Conservation (phyloP, 2,113 vertebrate species). For the Scopus umbretta region DNA sequence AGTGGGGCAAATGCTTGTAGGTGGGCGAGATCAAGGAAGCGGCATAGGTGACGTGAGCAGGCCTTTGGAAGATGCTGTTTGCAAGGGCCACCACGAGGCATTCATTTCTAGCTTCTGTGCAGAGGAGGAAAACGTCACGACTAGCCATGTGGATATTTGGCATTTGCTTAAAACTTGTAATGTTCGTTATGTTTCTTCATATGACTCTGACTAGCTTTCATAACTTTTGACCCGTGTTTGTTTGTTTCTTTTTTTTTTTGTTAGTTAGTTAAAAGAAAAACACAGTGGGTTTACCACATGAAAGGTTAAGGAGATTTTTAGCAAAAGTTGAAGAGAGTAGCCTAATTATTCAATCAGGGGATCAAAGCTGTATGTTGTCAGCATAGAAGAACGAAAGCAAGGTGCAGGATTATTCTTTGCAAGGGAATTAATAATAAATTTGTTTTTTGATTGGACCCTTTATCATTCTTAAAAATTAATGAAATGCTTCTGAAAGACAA, state of each 20-base stretch:
- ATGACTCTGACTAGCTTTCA: neutral
- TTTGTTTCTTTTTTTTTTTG: neutral
- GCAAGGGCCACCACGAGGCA: neutral
- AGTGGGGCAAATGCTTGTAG: fast-evolving
- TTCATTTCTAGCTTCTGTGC: fast-evolving
- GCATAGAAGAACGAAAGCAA: neutral
- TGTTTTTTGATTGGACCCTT: neutral
- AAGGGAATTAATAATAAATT: neutral
- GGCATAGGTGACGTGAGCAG: fast-evolving
- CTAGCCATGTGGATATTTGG: neutral
- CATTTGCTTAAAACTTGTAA: neutral
- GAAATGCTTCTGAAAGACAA: neutral
- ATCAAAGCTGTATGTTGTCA: neutral
- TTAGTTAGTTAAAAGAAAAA: neutral
- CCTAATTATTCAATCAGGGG: neutral
- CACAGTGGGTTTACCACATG: neutral
- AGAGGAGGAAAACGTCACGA: neutral
- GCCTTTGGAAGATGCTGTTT: neutral
- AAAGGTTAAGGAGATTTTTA: neutral
- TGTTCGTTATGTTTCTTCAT: fast-evolving
- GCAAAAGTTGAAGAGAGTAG: neutral
- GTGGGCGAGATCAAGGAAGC: neutral
- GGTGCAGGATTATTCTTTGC: neutral
- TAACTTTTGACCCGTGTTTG: neutral
- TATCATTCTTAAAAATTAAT: neutral